Base-by-base conservation (phyloP, 2,888 invertebrate species). In the Phyllotreta cruciferae region DNA sequence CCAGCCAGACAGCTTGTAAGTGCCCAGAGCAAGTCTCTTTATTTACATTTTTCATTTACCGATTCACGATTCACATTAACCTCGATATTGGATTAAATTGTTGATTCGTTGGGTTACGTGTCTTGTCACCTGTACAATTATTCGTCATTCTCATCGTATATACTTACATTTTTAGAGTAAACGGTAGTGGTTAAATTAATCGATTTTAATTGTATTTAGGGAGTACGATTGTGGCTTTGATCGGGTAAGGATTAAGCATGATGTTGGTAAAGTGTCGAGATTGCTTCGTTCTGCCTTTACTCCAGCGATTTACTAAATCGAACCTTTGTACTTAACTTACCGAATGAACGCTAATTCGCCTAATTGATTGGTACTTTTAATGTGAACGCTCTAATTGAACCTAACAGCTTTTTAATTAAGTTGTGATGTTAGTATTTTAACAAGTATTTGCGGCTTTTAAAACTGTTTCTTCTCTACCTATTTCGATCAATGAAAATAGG, bases 1-100 rank as follows among this genome's bases (percentile, higher is more conserved):
- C 73, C 89, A 89, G 62, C 90, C 89, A 73, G 92, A 92, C 77
- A 90, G 91, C 82, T 87, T 89, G 92, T 92, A 86, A 90, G 90
- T 85, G n/a, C 8, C 36, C 14, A 11, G 14, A 44, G 10, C 1
- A n/a, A 13, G 34, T 61, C 13, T 56, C 41, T 60, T 56, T 8
- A 47, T 34, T 50, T 35, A 10, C 2, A 24, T 47, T 34, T 47
- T 14, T 47, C 47, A 47, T 24, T 14, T 6, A 34, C 14, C 34
- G n/a, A 11, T 10, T 38, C 41, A 45, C 54, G 24, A 38, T 39
- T 52, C 49, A 45, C 35, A 14, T 11, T 24, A 11, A 58, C 14
- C 10, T 44, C 14, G 14, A 44, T 14, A 7, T 7, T 47, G 47
- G 1, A 47, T 37, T 44, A 14, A 10, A 9, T 9, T 47, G 47